Conservation (phyloP, 2,888 invertebrate genomes). For the Arctia plantaginis region DNA sequence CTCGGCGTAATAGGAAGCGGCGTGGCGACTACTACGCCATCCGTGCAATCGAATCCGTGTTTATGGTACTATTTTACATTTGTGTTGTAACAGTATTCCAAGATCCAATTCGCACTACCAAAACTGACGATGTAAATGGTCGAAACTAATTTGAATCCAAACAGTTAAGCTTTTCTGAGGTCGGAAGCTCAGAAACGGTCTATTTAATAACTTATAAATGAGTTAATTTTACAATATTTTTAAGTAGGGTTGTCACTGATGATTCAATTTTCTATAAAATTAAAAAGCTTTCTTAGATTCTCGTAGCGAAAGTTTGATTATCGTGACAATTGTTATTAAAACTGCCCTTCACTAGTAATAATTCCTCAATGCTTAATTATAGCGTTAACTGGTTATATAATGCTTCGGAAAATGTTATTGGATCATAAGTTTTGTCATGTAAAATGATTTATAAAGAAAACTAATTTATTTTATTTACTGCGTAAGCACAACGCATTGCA, state of each 20-base stretch:
- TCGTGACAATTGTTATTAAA: too few relatives aligned
- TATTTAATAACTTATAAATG: constrained; percentile 26
- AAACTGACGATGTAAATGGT: constrained; percentile 6
- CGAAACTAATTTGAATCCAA: constrained; percentile 19
- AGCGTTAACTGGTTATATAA: background rate
- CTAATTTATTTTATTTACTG: too few relatives aligned
- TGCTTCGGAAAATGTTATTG: background rate
- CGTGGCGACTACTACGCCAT: too few relatives aligned
- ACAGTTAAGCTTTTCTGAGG: constrained; percentile 30
- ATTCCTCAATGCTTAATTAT: too few relatives aligned
- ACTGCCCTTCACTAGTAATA: too few relatives aligned
- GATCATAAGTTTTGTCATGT: background rate
- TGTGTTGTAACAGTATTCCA: background rate
- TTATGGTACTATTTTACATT: background rate
- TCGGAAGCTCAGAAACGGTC: constrained; percentile 20
- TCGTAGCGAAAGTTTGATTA: background rate
- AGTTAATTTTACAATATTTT: background rate
- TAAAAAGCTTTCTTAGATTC: background rate
- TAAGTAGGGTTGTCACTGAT: constrained; percentile 11
- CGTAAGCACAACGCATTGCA: too few relatives aligned
- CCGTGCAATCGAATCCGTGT: background rate
- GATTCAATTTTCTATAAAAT: background rate
- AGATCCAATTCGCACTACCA: constrained; percentile 12
- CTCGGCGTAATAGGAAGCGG: too few relatives aligned
- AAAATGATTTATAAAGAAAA: background rate